Conservation (phyloP, 92 coral and sea anemone genomes). For the Porites evermanni region DNA sequence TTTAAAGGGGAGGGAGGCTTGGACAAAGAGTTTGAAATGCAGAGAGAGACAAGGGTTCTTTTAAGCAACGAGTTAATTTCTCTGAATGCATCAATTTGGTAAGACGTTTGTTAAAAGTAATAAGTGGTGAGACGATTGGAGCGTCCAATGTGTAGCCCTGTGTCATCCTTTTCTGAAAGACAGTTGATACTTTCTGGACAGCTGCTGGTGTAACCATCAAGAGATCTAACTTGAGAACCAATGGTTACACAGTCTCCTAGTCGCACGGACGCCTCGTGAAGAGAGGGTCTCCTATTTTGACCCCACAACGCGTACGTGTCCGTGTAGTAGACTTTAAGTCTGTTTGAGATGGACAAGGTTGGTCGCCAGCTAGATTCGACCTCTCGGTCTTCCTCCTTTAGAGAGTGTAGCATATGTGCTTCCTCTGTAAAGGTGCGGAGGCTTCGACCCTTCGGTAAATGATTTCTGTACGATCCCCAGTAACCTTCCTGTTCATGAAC, state of each 20-base stretch:
- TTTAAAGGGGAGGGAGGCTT: too few relatives aligned
- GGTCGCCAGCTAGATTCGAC: neutral
- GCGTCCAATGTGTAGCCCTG: neutral
- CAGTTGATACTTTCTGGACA: constrained; percentile 41
- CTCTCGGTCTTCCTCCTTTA: constrained; percentile 41
- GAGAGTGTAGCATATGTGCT: constrained; percentile 3
- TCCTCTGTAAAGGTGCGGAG: constrained; percentile 22
- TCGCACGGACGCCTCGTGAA: neutral
- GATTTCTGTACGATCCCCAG: neutral
- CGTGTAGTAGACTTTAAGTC: neutral
- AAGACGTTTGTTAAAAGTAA: neutral
- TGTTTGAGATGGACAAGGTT: neutral
- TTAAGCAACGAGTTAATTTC: neutral
- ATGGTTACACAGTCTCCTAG: neutral
- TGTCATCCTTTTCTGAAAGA: constrained; percentile 39
- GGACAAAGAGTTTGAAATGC: too few relatives aligned
- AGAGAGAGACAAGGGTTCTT: too few relatives aligned
- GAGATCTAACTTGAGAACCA: constrained; percentile 5
- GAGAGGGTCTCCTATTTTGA: neutral
- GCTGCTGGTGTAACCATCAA: constrained; percentile 47
- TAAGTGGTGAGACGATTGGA: constrained; percentile 10
- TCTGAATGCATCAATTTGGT: neutral
- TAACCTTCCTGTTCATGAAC: constrained; percentile 2
- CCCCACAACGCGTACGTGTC: neutral
- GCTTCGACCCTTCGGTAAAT: neutral